phyloP scores from a whole-genome alignment of 2,888 invertebrate genomes.

The Acleris laterana region DNA sequence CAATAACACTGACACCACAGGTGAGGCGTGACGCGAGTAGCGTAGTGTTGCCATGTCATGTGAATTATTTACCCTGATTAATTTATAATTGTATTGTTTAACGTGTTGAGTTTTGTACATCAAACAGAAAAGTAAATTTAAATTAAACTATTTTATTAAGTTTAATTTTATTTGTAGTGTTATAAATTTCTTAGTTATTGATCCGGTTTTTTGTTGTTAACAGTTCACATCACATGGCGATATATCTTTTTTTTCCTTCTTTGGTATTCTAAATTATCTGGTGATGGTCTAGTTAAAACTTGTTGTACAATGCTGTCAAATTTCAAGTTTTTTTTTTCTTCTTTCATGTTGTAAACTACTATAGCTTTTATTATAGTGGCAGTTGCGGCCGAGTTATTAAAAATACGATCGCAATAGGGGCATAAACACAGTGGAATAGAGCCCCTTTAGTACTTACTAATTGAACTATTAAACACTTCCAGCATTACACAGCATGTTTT shows the following conservation, averaged over 20 bases:
- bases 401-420: too few species aligned
- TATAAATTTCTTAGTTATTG: not conserved
- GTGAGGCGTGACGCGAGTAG: slow-evolving; percentile 72
- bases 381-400: not conserved
- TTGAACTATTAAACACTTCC: too few species aligned
- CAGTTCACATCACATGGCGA: slow-evolving; percentile 37
- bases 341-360: not conserved
- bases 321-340: too few species aligned
- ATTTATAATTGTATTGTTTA: not conserved
- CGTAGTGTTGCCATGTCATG: slow-evolving; percentile 45
- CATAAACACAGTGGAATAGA: too few species aligned
- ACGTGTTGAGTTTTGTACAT: not conserved
- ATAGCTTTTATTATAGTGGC: not conserved
- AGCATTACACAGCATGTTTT: not conserved
- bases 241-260: slow-evolving; percentile 24
- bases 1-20: slow-evolving; percentile 88
- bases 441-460: too few species aligned
- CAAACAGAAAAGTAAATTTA: too few species aligned
- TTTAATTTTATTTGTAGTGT: not conserved
- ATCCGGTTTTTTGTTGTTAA: too few species aligned
- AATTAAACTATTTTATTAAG: too few species aligned
- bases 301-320: slow-evolving; percentile 8
- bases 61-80: slow-evolving; percentile 34
- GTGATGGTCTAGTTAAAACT: slow-evolving; percentile 25
- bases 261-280: slow-evolving; percentile 21